Evolutionary conservation across 2,888 invertebrate genomes (phyloP).

Genomic region (Glyphotaelius pellucidus): DNA sequence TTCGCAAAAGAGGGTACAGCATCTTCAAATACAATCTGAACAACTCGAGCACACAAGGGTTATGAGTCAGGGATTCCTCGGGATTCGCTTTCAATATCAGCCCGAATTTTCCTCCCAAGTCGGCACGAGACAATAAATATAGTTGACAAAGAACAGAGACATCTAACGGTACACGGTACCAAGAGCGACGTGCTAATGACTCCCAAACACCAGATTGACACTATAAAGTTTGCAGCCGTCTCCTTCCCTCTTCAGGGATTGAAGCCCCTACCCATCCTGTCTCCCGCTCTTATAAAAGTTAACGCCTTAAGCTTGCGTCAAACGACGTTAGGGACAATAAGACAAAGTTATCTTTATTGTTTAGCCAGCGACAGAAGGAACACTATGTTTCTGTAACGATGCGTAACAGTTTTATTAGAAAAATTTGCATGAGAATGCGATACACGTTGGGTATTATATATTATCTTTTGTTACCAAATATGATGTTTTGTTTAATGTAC

Average conservation of each 20-base stretch:
- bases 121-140: slow-evolving; percentile 59
- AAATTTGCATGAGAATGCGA: slow-evolving; percentile 56
- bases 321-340: slow-evolving; percentile 61
- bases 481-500: background rate
- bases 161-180: slow-evolving; percentile 62
- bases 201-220: slow-evolving; percentile 66
- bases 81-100: slow-evolving; percentile 26
- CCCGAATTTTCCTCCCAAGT: background rate
- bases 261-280: slow-evolving; percentile 39
- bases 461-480: slow-evolving; percentile 20
- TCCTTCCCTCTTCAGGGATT: slow-evolving; percentile 32
- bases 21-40: background rate
- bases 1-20: background rate
- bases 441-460: slow-evolving; percentile 18
- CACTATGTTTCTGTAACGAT: slow-evolving; percentile 52
- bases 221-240: slow-evolving; percentile 60
- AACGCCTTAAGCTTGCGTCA: slow-evolving; percentile 64
- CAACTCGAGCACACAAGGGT: background rate
- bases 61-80: background rate
- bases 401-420: slow-evolving; percentile 58
- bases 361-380: slow-evolving; percentile 49
- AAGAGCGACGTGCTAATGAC: slow-evolving; percentile 65
- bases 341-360: slow-evolving; percentile 64
- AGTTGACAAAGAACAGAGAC: slow-evolving; percentile 64
- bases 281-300: slow-evolving; percentile 58